A percentile compares a stretch with the other conserved stretches of the same genome.
phyloP scores from a whole-genome alignment of 2,113 vertebrate species.

The Cavia aperea region DNA sequence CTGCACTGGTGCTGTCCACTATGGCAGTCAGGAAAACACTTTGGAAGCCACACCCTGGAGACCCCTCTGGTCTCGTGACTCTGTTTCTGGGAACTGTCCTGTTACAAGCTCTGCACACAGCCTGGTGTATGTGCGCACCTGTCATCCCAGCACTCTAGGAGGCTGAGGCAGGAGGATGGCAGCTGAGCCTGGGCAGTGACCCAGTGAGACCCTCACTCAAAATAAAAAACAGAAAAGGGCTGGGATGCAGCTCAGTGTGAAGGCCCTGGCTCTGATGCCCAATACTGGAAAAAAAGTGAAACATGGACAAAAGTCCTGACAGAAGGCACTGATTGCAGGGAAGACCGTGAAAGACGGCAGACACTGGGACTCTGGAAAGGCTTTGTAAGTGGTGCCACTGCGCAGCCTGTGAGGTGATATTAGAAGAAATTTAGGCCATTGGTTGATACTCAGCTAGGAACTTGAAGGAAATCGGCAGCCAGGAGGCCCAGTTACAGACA shows the following conservation, averaged over 20 bases:
- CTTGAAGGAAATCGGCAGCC: not conserved
- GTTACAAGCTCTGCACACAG: not conserved
- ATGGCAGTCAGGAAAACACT: not conserved
- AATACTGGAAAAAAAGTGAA: not conserved
- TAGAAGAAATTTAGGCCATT: not conserved
- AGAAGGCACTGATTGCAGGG: not conserved
- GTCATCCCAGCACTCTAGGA: not conserved
- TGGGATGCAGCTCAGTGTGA: not conserved
- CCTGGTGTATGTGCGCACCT: accelerated
- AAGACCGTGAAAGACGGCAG: not conserved
- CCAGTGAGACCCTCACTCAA: not conserved
- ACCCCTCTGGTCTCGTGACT: not conserved
- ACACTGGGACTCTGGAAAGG: accelerated
- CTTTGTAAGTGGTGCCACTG: accelerated
- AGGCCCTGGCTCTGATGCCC: not conserved
- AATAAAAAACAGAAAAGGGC: not conserved
- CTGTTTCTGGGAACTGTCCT: not conserved
- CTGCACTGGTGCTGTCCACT: not conserved
- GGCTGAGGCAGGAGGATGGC: not conserved
- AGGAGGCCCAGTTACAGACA: not conserved
- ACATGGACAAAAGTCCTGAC: too few species aligned
- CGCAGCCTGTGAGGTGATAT: not conserved
- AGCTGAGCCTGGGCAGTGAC: not conserved
- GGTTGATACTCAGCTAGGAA: not conserved
- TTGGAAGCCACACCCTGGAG: not conserved